Evolutionary conservation across 1,140 invertebrate species (phyloP).

Genomic region (Plectus sambesii): DNA sequence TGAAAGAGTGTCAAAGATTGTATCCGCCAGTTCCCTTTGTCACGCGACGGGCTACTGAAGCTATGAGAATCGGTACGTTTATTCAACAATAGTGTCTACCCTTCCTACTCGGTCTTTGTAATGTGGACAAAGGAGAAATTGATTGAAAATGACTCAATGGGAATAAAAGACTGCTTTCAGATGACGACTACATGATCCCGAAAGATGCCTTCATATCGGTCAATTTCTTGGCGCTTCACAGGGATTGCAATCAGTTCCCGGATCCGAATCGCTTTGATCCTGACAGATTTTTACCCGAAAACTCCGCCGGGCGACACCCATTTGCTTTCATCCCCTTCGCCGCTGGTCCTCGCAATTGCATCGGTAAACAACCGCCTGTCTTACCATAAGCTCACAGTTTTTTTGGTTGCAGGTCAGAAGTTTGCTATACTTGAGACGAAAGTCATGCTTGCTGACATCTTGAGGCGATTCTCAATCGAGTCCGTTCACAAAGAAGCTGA

Average conservation of each 20-base stretch:
- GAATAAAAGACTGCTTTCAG: slow-evolving; percentile 14
- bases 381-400: too few relatives aligned
- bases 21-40: slow-evolving; percentile 54
- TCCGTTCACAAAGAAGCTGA: too few relatives aligned
- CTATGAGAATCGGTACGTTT: slow-evolving; percentile 50
- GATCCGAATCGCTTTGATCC: slow-evolving; percentile 74
- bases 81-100: too few relatives aligned
- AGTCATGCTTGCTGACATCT: too few relatives aligned
- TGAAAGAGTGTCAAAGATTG: slow-evolving; percentile 66
- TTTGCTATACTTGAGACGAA: too few relatives aligned
- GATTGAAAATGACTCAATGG: too few relatives aligned
- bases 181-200: slow-evolving; percentile 54
- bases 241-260: slow-evolving; percentile 61
- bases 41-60: slow-evolving; percentile 59
- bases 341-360: slow-evolving; percentile 45
- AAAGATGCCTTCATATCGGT: slow-evolving; percentile 58
- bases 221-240: slow-evolving; percentile 58
- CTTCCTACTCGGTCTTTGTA: too few relatives aligned
- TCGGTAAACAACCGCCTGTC: too few relatives aligned
- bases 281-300: slow-evolving; percentile 76
- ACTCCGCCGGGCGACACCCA: slow-evolving; percentile 49
- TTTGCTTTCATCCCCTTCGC: slow-evolving; percentile 43
- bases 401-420: too few relatives aligned
- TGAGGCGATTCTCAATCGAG: too few relatives aligned
- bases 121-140: too few relatives aligned